Evolutionary conservation across 2,888 invertebrate species (phyloP).

Genomic region (Rhogogaster chlorosoma): DNA sequence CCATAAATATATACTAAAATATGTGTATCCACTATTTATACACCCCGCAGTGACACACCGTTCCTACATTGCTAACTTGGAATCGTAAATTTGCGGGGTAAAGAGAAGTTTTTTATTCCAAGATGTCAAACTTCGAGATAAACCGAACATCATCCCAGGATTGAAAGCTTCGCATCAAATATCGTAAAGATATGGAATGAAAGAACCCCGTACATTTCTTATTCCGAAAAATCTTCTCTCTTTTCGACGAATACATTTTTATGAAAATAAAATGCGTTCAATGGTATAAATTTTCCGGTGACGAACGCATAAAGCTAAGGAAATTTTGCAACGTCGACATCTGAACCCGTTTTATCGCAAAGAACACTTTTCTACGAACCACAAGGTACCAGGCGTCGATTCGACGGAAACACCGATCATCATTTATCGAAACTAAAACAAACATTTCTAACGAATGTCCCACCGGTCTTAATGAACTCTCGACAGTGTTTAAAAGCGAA

Average conservation of each 20-base stretch:
- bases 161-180: not conserved
- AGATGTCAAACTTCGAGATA: not conserved
- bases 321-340: not conserved
- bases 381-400: not conserved
- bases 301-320: too few species aligned
- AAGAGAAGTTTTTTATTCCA: not conserved
- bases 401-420: not conserved
- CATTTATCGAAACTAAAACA: not conserved
- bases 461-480: not conserved
- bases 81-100: conserved; percentile 2
- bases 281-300: not conserved
- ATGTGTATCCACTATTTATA: conserved; percentile 23
- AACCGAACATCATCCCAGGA: not conserved
- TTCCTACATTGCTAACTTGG: not conserved
- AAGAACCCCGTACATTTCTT: not conserved
- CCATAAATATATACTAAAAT: conserved; percentile 18
- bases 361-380: not conserved
- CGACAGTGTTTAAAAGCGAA: not conserved
- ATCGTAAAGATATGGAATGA: not conserved
- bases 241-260: not conserved
- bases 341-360: not conserved
- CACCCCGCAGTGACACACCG: conserved; percentile 12
- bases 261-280: not conserved
- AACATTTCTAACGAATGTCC: not conserved
- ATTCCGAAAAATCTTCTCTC: not conserved